Evolutionary conservation across 1,140 invertebrate species (phyloP).

Genomic region (Bathynomus jamesi): DNA sequence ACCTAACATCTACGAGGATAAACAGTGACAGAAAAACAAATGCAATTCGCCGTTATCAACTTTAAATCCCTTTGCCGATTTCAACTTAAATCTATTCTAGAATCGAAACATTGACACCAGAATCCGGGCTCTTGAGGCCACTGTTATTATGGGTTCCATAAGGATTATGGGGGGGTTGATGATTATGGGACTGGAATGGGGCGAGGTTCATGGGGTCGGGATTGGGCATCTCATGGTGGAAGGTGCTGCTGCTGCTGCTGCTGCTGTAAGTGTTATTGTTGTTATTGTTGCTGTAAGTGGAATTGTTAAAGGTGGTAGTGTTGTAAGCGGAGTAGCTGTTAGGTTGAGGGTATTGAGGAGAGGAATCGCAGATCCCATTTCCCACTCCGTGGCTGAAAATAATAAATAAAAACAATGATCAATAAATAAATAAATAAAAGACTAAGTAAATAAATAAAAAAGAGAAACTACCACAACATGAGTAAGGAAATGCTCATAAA

Average conservation of each 20-base stretch:
- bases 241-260: not conserved
- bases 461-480: too few relatives aligned
- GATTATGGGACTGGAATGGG: constrained; percentile 11
- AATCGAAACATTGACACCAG: constrained; percentile 31
- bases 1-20: not conserved
- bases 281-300: not conserved
- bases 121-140: constrained; percentile 31
- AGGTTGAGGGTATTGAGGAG: not conserved
- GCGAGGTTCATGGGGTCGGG: constrained; percentile 5
- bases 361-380: not conserved
- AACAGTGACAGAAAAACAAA: too few relatives aligned
- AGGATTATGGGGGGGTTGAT: constrained; percentile 1
- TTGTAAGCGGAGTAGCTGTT: not conserved
- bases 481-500: too few relatives aligned
- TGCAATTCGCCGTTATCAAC: too few relatives aligned
- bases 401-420: not conserved
- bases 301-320: not conserved
- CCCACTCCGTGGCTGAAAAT: not conserved
- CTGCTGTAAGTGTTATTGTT: not conserved
- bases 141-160: constrained; percentile 16
- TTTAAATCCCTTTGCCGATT: not conserved
- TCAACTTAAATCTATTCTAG: constrained; percentile 27
- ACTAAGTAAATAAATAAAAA: too few relatives aligned
- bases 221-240: not conserved
- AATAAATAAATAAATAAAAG: not conserved